Evolutionary conservation across 2,113 vertebrate species (phyloP), one percentile per base, ranked within the genome.

Genomic region (Argyrosomus japonicus): DNA sequence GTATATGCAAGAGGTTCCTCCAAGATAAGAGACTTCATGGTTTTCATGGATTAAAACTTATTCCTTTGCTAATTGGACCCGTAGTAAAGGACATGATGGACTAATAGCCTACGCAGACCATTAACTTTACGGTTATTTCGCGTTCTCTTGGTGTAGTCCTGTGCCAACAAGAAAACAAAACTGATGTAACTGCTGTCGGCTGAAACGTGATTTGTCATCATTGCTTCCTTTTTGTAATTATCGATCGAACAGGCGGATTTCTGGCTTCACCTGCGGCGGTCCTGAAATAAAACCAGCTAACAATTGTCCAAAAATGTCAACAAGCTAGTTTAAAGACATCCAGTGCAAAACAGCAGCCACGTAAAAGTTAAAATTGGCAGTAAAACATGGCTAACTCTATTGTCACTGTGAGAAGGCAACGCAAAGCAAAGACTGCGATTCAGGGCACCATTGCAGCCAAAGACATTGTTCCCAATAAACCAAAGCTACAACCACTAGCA

Each of bases 1-100:
- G 95, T 97, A 94, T 97, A 97, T 94, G 93, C 95, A 96, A 97
- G 96, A 98, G 96, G 96, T 96, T 97, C 93, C 93, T 94, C 94
- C 92, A 78, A 93, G 93, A 93, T 91, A 88, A 93, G 91, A 93
- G 91, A 92, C 91, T 87, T 92, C 84, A 87, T 93, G 91, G 95
- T 95, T 96, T 96, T 94, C 95, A 96, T 97, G 96, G 95, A 95
- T 95, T 96, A 92, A 95, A 96, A 96, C 95, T 92, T 95, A 95
- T 95, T 83, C 82, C 91, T 94, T 94, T 85, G 45, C 85, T 87
- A 88, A 94, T 96, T 96, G 92, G 92, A 95, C 93, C 94, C 88
- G 87, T 93, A 93, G 90, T 97, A 97, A 97, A 97, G 96, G 96
- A 98, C 96, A 96, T 95, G 84, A 96, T 96, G 95, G 95, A 97